phyloP scores from a whole-genome alignment of 2,888 invertebrate genomes.

The Oeneis ivallda region DNA sequence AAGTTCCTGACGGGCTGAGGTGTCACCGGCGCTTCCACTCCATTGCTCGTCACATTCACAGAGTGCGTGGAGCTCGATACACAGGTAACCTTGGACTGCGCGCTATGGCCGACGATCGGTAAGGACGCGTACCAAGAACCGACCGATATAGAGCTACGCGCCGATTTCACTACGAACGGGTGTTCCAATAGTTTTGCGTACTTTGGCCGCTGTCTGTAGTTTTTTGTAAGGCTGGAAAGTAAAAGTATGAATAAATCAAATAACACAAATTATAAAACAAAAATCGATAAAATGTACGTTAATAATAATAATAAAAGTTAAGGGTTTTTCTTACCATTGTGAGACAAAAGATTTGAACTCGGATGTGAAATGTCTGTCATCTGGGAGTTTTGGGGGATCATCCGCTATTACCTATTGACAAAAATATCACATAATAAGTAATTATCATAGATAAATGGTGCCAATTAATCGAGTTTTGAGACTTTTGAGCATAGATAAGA shows the following conservation, averaged over 20 bases:
- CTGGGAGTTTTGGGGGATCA: slow-evolving; percentile 92
- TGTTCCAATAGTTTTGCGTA: slow-evolving; percentile 95
- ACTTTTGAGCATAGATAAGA: no score
- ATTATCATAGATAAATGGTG: no score
- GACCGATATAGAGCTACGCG: slow-evolving; percentile 86
- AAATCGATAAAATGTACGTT: neutral
- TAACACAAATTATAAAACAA: no score
- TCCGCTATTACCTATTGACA: slow-evolving; percentile 86
- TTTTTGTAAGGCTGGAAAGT: slow-evolving; percentile 91
- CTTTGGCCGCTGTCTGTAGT: slow-evolving; percentile 96
- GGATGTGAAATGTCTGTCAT: slow-evolving; percentile 87
- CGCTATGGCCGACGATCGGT: slow-evolving; percentile 68
- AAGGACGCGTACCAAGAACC: slow-evolving; percentile 90
- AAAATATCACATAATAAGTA: neutral
- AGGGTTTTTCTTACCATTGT: slow-evolving; percentile 87
- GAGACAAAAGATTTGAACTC: slow-evolving; percentile 96
- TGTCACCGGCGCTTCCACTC: slow-evolving; percentile 42
- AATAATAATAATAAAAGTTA: neutral
- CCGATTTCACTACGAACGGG: slow-evolving; percentile 92
- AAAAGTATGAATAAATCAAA: no score
- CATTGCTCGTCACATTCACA: slow-evolving; percentile 38
- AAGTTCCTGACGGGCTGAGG: slow-evolving; percentile 69
- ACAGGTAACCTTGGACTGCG: slow-evolving; percentile 42
- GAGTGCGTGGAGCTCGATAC: slow-evolving; percentile 35
- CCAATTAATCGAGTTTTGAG: no score